These are phyloP conservation scores for Cichlasoma orientale DNA, from an alignment of 2,797 vertebrate genomes.

Conservation along the genomic window DNA sequence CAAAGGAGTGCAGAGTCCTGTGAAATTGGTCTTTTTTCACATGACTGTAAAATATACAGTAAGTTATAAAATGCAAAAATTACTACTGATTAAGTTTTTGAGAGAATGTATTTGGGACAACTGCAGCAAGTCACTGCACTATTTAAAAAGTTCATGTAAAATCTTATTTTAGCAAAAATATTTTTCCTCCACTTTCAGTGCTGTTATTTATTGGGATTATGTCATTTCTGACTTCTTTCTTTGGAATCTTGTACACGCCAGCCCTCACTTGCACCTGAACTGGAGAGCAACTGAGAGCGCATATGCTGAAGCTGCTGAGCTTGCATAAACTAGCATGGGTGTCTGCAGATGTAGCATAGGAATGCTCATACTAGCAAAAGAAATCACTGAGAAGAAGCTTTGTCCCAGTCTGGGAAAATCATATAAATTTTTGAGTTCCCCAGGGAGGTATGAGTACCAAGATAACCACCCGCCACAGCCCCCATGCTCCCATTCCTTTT, in stretches of 20 bases:
- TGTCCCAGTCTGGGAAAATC: constrained; percentile 65
- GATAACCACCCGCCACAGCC: neutral
- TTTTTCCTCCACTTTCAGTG: neutral
- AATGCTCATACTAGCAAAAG: neutral
- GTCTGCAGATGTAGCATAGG: neutral
- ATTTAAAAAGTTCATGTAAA: neutral
- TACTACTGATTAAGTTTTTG: neutral
- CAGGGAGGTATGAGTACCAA: constrained; percentile 17
- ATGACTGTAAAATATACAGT: too few relatives aligned
- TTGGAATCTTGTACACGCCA: neutral
- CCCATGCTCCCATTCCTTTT: neutral
- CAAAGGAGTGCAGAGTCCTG: too few relatives aligned
- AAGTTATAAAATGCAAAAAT: neutral
- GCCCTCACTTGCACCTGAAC: neutral
- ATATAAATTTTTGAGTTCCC: constrained; percentile 38
- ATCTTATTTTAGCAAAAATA: neutral
- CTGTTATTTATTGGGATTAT: neutral
- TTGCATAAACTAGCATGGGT: neutral
- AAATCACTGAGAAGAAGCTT: neutral
- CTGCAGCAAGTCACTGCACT: neutral
- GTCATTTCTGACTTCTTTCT: neutral
- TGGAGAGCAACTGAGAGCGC: neutral
- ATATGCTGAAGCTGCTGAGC: neutral
- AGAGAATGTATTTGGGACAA: neutral
- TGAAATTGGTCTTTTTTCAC: too few relatives aligned